A percentile compares a stretch with the other conserved stretches of the same genome.
Evolutionary conservation across 2,888 invertebrate genomes (phyloP).

Genomic region (Chelonus formosanus): DNA sequence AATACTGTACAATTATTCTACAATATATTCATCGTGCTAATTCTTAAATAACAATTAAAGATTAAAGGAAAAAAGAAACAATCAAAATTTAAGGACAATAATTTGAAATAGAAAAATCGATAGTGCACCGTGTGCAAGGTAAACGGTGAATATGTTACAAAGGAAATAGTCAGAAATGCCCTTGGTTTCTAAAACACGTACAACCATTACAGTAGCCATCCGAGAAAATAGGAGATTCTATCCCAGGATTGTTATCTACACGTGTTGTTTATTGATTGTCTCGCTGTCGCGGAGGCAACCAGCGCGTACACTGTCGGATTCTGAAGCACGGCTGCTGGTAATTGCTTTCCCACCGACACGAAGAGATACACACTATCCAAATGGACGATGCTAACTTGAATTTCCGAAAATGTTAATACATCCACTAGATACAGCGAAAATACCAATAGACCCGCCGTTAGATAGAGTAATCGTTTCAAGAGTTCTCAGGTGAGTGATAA

Average conservation of each 20-base stretch:
- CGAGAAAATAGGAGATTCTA: conserved; percentile 60
- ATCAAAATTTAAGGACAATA: neutral
- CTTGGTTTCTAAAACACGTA: conserved; percentile 55
- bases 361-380: conserved; percentile 24
- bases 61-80: neutral
- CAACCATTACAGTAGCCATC: conserved; percentile 59
- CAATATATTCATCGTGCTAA: too few relatives aligned
- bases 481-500: conserved; percentile 30
- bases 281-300: conserved; percentile 53
- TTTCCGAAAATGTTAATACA: conserved; percentile 34
- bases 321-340: conserved; percentile 56
- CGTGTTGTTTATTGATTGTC: conserved; percentile 64
- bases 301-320: conserved; percentile 43
- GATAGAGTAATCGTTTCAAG: conserved; percentile 18
- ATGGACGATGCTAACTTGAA: conserved; percentile 41
- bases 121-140: conserved; percentile 27
- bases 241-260: conserved; percentile 63
- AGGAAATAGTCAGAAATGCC: conserved; percentile 39
- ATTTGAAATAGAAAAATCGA: conserved; percentile 13
- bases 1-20: too few relatives aligned
- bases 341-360: conserved; percentile 45
- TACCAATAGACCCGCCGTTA: conserved; percentile 24
- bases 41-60: too few relatives aligned
- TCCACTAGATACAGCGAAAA: conserved; percentile 10
- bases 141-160: conserved; percentile 44